These are phyloP conservation scores for Rachycentron canadum DNA, from an alignment of 2,797 vertebrate genomes.

Conservation along the genomic window DNA sequence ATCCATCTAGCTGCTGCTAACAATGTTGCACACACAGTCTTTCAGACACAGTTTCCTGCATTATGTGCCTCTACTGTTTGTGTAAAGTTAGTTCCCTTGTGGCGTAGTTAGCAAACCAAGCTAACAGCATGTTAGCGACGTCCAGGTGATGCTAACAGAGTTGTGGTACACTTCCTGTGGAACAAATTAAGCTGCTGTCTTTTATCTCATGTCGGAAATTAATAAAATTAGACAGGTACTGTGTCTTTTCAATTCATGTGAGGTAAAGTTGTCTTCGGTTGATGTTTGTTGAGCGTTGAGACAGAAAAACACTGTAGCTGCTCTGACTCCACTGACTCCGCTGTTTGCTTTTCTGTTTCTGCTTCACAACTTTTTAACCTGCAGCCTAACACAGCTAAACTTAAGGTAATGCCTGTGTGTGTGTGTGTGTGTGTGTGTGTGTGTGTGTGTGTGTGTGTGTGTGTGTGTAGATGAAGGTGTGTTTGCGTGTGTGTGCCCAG, in stretches of 20 bases:
- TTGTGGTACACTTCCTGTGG: neutral
- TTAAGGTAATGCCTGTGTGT: slow-evolving; percentile 70
- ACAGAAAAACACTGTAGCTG: slow-evolving; percentile 26
- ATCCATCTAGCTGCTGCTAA: neutral
- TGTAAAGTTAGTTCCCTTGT: neutral
- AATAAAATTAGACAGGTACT: neutral
- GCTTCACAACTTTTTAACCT: slow-evolving; percentile 58
- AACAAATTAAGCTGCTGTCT: neutral
- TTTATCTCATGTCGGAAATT: neutral
- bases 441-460: slow-evolving; percentile 5
- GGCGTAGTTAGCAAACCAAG: neutral
- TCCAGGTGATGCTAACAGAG: neutral
- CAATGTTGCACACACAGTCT: too few relatives aligned
- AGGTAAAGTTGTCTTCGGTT: neutral
- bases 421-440: slow-evolving; percentile 24
- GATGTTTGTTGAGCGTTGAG: neutral
- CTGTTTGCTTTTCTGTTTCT: slow-evolving; percentile 70
- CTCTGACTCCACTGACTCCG: slow-evolving; percentile 48
- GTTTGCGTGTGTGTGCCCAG: slow-evolving; percentile 19
- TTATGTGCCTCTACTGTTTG: neutral
- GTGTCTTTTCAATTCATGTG: neutral
- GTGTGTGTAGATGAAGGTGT: slow-evolving; percentile 8
- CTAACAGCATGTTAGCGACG: neutral
- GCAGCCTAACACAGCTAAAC: slow-evolving; percentile 77
- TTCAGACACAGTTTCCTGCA: too few relatives aligned